Evolutionary conservation across 1,140 invertebrate species (phyloP).

Genomic region (Drosophila santomea): DNA sequence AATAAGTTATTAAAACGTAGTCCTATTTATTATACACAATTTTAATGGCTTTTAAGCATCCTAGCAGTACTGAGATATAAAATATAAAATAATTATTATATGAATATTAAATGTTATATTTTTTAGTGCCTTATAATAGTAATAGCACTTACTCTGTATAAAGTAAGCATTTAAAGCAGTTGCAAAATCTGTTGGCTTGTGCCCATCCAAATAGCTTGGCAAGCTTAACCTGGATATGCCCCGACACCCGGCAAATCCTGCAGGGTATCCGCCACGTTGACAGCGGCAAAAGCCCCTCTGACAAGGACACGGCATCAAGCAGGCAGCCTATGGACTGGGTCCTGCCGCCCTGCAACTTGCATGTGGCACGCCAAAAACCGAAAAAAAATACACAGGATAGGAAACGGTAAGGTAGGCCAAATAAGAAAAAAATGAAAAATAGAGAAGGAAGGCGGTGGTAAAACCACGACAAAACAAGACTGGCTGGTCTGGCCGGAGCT

Average conservation of each 20-base stretch:
- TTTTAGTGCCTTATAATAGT: no score
- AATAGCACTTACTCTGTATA: not conserved
- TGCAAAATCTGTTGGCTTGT: not conserved
- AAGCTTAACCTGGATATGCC: slow-evolving; percentile 10
- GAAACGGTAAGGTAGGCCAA: not conserved
- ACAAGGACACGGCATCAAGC: slow-evolving; percentile 68
- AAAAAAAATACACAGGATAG: slow-evolving; percentile 1
- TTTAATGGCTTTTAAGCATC: no score
- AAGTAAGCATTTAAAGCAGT: not conserved
- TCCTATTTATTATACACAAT: no score
- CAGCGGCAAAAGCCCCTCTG: slow-evolving; percentile 57
- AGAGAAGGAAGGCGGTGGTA: slow-evolving; percentile 3
- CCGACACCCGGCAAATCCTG: not conserved
- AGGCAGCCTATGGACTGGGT: slow-evolving; percentile 37
- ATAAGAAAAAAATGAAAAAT: slow-evolving; percentile 20
- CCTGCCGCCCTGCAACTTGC: slow-evolving; percentile 35
- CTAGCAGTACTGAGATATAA: no score
- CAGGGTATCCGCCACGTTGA: slow-evolving; percentile 48
- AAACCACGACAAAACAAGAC: slow-evolving; percentile 46
- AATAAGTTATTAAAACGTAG: no score
- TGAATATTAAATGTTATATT: no score
- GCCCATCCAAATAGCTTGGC: not conserved
- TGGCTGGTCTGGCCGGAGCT: slow-evolving; percentile 27
- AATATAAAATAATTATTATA: no score
- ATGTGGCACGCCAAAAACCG: slow-evolving; percentile 57